phyloP scores from a whole-genome alignment of 2,888 invertebrate genomes.

The Caenorhabditis sp. region DNA sequence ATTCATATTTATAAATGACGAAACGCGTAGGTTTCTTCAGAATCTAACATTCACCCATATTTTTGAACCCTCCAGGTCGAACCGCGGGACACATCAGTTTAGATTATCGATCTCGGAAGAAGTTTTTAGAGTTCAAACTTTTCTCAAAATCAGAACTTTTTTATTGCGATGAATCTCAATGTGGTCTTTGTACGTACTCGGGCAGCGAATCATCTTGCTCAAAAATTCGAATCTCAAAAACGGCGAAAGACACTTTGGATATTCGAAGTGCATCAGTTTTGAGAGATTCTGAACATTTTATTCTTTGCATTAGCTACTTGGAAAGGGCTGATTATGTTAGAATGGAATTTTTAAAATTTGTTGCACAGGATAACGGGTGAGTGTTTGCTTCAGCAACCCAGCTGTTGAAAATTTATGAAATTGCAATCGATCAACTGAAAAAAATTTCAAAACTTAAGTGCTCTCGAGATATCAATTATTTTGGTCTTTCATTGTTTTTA shows the following conservation, averaged over 20 bases:
- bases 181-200: conserved; percentile 36
- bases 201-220: conserved; percentile 19
- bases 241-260: conserved; percentile 7
- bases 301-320: conserved; percentile 16
- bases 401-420: too few species aligned
- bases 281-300: conserved; percentile 24
- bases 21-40: conserved; percentile 20
- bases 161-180: conserved; percentile 48
- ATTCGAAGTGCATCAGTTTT: conserved; percentile 24
- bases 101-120: conserved; percentile 7
- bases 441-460: too few species aligned
- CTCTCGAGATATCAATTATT: too few species aligned
- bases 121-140: conserved; percentile 47
- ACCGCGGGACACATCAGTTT: conserved; percentile 18
- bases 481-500: too few species aligned
- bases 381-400: not conserved
- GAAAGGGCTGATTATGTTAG: conserved; percentile 2
- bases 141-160: conserved; percentile 45
- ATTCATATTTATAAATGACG: conserved; percentile 20
- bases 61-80: conserved; percentile 13
- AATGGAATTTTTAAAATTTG: conserved; percentile 17
- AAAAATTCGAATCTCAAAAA: conserved; percentile 1
- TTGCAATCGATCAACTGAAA: too few species aligned
- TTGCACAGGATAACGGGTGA: conserved; percentile 35
- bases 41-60: not conserved